phyloP scores from a whole-genome alignment of 1,140 invertebrate species.

The Drosophila quadrilineata region DNA sequence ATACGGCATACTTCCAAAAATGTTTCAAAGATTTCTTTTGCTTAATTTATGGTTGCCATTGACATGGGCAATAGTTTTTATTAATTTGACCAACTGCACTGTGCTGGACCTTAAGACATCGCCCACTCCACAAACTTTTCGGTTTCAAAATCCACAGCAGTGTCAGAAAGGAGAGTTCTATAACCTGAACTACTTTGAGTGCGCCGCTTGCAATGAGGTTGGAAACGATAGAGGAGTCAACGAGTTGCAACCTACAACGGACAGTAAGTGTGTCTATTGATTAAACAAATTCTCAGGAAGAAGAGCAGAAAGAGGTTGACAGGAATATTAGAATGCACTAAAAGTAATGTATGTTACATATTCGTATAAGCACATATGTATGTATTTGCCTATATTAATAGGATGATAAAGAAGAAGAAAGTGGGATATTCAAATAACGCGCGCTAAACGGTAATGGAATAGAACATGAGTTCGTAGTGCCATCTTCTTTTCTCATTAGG shows the following conservation, averaged over 20 bases:
- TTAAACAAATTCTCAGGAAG: slow-evolving; percentile 63
- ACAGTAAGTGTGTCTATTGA: slow-evolving; percentile 76
- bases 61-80: slow-evolving; percentile 16
- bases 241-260: slow-evolving; percentile 55
- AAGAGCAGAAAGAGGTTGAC: background rate
- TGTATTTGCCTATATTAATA: too few species aligned
- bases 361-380: too few species aligned
- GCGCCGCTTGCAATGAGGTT: slow-evolving; percentile 55
- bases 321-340: background rate
- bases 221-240: slow-evolving; percentile 21
- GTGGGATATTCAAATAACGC: too few species aligned
- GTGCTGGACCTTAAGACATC: slow-evolving; percentile 18
- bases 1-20: too few species aligned
- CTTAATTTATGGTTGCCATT: slow-evolving; percentile 34
- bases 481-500: too few species aligned
- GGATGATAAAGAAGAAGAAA: too few species aligned
- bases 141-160: slow-evolving; percentile 46
- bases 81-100: slow-evolving; percentile 29
- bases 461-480: too few species aligned
- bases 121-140: slow-evolving; percentile 54
- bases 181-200: slow-evolving; percentile 70
- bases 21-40: slow-evolving; percentile 37
- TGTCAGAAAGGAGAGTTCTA: slow-evolving; percentile 70
- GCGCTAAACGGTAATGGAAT: too few species aligned
- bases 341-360: background rate